Conservation (phyloP, 2,888 invertebrate species). For the Cryptocephalus moraei region DNA sequence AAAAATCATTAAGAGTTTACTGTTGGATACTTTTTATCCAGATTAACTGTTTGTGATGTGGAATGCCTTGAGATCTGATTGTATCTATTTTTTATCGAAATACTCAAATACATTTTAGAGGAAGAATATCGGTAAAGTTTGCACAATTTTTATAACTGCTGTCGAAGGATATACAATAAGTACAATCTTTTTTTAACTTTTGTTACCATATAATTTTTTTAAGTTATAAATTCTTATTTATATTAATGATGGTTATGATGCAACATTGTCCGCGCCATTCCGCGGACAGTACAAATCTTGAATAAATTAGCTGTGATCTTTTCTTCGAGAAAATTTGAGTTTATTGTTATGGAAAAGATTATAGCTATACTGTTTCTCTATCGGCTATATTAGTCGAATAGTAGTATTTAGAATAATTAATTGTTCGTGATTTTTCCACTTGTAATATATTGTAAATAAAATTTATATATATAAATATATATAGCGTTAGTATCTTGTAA, state of each 20-base stretch:
- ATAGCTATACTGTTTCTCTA: slow-evolving; percentile 1
- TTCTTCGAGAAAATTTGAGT: too few relatives aligned
- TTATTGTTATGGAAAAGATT: neutral
- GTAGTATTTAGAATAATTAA: slow-evolving; percentile 12
- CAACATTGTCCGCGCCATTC: too few relatives aligned
- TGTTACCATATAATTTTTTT: slow-evolving; percentile 33
- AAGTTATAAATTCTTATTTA: slow-evolving; percentile 6
- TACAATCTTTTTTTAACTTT: slow-evolving; percentile 34
- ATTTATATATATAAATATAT: slow-evolving; percentile 29
- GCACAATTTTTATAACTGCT: neutral
- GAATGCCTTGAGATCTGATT: slow-evolving; percentile 35
- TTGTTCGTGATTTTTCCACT: slow-evolving; percentile 29
- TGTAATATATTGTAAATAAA: slow-evolving; percentile 25
- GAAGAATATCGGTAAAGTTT: neutral
- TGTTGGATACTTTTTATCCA: too few relatives aligned
- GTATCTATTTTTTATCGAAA: slow-evolving; percentile 2
- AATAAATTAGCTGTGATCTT: too few relatives aligned
- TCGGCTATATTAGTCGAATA: slow-evolving; percentile 32
- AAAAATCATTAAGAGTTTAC: too few relatives aligned
- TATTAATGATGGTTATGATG: neutral
- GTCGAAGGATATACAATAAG: slow-evolving; percentile 20
- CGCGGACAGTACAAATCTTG: too few relatives aligned
- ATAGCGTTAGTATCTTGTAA: slow-evolving; percentile 22
- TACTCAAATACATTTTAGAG: neutral
- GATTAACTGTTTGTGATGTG: slow-evolving; percentile 16